Evolutionary conservation across 1,140 invertebrate species (phyloP).

Genomic region (Thaumatotibia leucotreta): DNA sequence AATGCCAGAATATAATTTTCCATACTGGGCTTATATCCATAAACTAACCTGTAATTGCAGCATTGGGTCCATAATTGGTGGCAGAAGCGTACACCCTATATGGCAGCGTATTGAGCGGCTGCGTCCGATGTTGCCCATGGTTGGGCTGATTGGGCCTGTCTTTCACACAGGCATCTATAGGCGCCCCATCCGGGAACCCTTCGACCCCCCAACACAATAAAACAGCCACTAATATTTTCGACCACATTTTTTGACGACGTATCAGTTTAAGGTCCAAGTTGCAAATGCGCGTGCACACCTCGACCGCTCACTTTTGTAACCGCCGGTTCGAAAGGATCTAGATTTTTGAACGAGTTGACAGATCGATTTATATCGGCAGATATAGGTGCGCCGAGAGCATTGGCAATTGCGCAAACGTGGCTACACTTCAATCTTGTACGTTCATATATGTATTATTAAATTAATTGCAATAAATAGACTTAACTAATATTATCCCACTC

Average conservation of each 20-base stretch:
- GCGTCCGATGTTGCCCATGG: slow-evolving; percentile 82
- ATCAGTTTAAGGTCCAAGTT: slow-evolving; percentile 27
- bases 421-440: neutral
- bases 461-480: neutral
- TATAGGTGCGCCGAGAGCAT: slow-evolving; percentile 28
- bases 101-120: slow-evolving; percentile 79
- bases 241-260: slow-evolving; percentile 34
- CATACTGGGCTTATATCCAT: neutral
- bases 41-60: slow-evolving; percentile 79
- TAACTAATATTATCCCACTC: neutral
- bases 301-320: slow-evolving; percentile 64
- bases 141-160: slow-evolving; percentile 84
- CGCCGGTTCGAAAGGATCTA: slow-evolving; percentile 58
- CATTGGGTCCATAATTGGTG: slow-evolving; percentile 79
- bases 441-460: neutral
- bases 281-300: slow-evolving; percentile 41
- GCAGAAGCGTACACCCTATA: slow-evolving; percentile 81
- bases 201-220: slow-evolving; percentile 43
- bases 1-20: too few relatives aligned
- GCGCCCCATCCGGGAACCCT: slow-evolving; percentile 85
- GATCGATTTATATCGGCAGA: slow-evolving; percentile 43
- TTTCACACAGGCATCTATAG: slow-evolving; percentile 86
- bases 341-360: slow-evolving; percentile 49
- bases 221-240: slow-evolving; percentile 34
- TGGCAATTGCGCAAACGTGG: slow-evolving; percentile 21